phyloP scores from a whole-genome alignment of 2,113 vertebrate genomes.

The Thermophis baileyi region DNA sequence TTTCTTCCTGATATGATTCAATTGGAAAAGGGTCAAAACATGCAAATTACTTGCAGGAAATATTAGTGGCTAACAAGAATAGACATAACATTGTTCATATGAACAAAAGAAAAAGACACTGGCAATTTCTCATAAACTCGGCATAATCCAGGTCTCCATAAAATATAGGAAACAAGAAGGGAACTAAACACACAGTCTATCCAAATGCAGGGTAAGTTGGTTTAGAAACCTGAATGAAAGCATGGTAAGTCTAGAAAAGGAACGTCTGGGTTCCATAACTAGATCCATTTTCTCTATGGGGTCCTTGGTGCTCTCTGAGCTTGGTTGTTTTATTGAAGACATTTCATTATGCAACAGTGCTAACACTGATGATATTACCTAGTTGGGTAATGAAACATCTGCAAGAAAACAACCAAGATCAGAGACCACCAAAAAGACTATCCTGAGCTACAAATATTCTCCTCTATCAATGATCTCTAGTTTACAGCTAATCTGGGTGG shows the following conservation, averaged over 20 bases:
- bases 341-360: neutral
- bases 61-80: constrained; percentile 40
- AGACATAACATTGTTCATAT: constrained; percentile 30
- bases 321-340: neutral
- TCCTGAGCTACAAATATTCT: neutral
- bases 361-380: neutral
- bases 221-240: neutral
- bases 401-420: neutral
- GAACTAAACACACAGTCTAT: too few species aligned
- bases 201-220: neutral
- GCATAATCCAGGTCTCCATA: neutral
- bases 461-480: neutral
- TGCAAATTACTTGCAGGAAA: constrained; percentile 43
- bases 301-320: neutral
- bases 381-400: neutral
- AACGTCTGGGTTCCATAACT: too few species aligned
- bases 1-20: constrained; percentile 40
- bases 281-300: too few species aligned
- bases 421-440: neutral
- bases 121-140: neutral
- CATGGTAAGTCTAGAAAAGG: neutral
- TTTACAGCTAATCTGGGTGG: neutral
- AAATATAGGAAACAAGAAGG: neutral
- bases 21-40: constrained; percentile 48
- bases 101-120: constrained; percentile 29